Conservation (phyloP, 1,140 invertebrate genomes). For the Mamestra configurata region DNA sequence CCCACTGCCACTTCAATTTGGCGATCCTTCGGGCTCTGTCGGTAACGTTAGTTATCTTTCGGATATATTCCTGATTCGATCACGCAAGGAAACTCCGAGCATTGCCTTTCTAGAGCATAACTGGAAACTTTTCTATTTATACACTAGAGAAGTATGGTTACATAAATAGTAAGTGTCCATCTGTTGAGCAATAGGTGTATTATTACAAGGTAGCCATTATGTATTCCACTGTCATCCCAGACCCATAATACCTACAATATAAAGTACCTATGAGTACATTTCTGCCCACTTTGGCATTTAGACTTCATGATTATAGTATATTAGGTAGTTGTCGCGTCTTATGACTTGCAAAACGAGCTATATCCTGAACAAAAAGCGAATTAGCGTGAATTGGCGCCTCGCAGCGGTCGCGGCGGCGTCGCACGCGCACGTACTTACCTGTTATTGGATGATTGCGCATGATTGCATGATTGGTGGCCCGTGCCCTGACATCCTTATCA, state of each 20-base stretch:
- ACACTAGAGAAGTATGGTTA: too few species aligned
- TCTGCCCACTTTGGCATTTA: constrained; percentile 14
- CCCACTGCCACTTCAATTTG: too few species aligned
- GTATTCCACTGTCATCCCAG: not conserved
- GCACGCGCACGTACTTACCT: constrained; percentile 28
- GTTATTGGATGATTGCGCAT: constrained; percentile 50
- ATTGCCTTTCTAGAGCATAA: too few species aligned
- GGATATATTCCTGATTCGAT: too few species aligned
- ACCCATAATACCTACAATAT: not conserved
- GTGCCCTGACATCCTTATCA: constrained; percentile 48
- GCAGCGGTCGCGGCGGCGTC: not conserved
- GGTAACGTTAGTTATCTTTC: too few species aligned
- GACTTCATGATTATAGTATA: constrained; percentile 15
- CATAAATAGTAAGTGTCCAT: not conserved
- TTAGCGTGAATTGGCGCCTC: constrained; percentile 47
- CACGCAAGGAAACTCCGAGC: too few species aligned
- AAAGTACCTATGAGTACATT: not conserved
- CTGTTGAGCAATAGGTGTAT: not conserved
- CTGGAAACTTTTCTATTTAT: too few species aligned
- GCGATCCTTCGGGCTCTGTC: too few species aligned
- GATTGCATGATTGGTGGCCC: constrained; percentile 49
- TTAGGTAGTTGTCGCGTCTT: constrained; percentile 26
- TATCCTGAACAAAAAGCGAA: constrained; percentile 38
- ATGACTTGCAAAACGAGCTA: constrained; percentile 32
- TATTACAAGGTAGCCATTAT: not conserved